Percentiles rank a stretch among this genome's conserved stretches.
Evolutionary conservation across 2,113 vertebrate genomes (phyloP).

Genomic region (Lepus timidus): DNA sequence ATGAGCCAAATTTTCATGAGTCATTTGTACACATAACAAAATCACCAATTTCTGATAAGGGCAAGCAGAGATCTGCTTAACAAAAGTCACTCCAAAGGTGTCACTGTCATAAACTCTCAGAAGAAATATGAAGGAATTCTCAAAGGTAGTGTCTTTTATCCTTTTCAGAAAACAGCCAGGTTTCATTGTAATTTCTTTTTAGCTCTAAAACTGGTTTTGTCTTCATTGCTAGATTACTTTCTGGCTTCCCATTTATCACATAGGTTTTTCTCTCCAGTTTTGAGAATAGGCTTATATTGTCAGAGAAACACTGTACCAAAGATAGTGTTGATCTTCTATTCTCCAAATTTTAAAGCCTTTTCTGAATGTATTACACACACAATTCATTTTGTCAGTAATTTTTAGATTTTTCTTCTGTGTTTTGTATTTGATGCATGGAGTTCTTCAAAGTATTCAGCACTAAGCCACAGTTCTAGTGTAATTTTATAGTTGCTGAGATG

Average conservation of each 20-base stretch:
- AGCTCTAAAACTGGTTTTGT: not conserved
- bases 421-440: constrained; percentile 38
- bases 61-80: not conserved
- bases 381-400: not conserved
- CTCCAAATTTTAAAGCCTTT: not conserved
- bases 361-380: not conserved
- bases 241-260: not conserved
- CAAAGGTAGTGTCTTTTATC: not conserved
- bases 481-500: constrained; percentile 46
- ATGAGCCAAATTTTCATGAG: not conserved
- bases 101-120: not conserved
- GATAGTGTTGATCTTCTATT: not conserved
- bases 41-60: not conserved
- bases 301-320: constrained; percentile 5
- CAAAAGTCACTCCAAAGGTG: not conserved
- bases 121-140: not conserved
- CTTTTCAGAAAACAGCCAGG: not conserved
- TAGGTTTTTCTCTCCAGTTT: constrained; percentile 32
- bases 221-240: constrained; percentile 40
- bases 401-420: not conserved
- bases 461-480: constrained; percentile 25
- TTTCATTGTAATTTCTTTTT: constrained; percentile 25
- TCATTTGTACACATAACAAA: not conserved
- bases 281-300: not conserved
- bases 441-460: constrained; percentile 25